Conservation (phyloP, 2,113 vertebrate species). For the Desmodus rotundus region DNA sequence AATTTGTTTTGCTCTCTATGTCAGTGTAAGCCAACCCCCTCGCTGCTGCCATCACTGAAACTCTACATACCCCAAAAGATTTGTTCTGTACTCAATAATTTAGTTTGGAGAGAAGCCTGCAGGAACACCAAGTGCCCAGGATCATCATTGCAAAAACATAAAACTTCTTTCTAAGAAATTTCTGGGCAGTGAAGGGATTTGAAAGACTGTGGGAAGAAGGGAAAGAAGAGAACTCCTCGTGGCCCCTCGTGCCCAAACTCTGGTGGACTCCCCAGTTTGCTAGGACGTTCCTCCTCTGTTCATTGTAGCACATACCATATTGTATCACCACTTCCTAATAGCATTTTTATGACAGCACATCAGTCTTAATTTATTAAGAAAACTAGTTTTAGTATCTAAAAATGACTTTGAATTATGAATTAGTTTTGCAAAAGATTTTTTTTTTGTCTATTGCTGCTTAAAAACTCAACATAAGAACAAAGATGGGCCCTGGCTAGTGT, state of each 20-base stretch:
- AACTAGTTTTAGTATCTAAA: background rate
- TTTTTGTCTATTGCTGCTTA: background rate
- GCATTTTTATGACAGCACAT: background rate
- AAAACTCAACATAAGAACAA: too few relatives aligned
- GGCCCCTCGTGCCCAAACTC: background rate
- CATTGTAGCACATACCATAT: background rate
- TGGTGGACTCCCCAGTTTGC: background rate
- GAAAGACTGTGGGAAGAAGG: background rate
- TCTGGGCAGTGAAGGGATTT: background rate
- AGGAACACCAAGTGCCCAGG: background rate
- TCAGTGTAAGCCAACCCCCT: background rate
- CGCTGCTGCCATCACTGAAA: background rate
- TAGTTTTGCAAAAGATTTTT: background rate
- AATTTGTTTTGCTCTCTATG: background rate
- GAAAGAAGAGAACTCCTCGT: background rate
- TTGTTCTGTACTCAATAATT: background rate
- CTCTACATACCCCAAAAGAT: background rate
- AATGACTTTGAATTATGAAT: background rate
- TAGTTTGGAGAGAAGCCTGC: background rate
- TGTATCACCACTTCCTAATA: background rate
- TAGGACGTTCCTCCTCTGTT: background rate
- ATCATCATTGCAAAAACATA: background rate
- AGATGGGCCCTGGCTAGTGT: too few relatives aligned
- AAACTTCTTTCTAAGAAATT: background rate
- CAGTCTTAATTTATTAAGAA: background rate